Percentiles rank a stretch among this genome's conserved stretches.
phyloP scores from a whole-genome alignment of 2,888 invertebrate species.

The Cantharis lateralis region DNA sequence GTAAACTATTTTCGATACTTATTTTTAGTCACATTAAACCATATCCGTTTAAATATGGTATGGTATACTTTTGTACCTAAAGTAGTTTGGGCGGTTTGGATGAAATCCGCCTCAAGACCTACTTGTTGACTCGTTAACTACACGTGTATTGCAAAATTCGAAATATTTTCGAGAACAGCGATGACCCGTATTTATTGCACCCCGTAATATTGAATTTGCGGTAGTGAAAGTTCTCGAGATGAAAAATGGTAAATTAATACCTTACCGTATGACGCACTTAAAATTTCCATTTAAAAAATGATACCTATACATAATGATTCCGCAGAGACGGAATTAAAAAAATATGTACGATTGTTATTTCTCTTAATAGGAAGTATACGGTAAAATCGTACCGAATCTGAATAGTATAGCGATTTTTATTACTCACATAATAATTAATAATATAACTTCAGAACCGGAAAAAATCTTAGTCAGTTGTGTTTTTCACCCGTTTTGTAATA shows the following conservation, averaged over 20 bases:
- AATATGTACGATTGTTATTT: neutral
- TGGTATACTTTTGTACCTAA: constrained; percentile 25
- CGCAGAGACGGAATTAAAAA: neutral
- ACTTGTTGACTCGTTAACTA: constrained; percentile 20
- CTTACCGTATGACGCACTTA: neutral
- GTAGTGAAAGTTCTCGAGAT: neutral
- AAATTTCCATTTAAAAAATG: neutral
- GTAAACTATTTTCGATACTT: neutral
- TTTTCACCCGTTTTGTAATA: no score
- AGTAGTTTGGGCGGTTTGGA: constrained; percentile 27
- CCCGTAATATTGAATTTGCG: neutral
- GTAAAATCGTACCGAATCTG: neutral
- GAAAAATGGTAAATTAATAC: neutral
- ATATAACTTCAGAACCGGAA: no score
- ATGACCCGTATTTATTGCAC: neutral
- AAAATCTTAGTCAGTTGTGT: no score
- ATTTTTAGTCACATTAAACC: constrained; percentile 6
- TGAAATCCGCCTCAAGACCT: constrained; percentile 31
- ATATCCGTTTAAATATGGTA: constrained; percentile 9
- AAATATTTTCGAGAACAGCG: neutral
- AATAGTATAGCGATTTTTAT: no score
- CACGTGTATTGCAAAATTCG: constrained; percentile 1
- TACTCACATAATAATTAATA: no score
- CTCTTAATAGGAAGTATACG: neutral
- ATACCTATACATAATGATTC: neutral